Percentiles rank a stretch among this genome's conserved stretches.
These are phyloP conservation scores for Tinea trinotella DNA, from an alignment of 2,888 invertebrate genomes.

Conservation along the genomic window DNA sequence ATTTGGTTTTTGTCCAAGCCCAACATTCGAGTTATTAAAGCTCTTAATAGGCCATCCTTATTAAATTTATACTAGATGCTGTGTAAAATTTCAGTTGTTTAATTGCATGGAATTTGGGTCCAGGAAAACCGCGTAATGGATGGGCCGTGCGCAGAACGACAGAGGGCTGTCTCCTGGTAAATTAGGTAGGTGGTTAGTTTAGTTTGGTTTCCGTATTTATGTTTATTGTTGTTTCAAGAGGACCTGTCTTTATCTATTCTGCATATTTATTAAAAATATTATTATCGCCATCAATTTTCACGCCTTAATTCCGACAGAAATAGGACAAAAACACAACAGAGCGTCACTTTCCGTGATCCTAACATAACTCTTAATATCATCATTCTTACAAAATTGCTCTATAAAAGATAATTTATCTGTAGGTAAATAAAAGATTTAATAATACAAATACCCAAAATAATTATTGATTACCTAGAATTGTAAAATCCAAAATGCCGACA, in stretches of 20 bases:
- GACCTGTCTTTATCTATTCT: no score
- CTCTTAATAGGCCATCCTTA: slow-evolving; percentile 63
- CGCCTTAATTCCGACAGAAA: no score
- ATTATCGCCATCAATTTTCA: no score
- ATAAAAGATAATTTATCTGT: no score
- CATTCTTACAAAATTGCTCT: no score
- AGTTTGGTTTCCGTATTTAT: slow-evolving; percentile 5
- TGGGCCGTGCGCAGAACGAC: neutral
- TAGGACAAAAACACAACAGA: no score
- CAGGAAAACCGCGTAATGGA: slow-evolving; percentile 50
- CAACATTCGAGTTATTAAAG: slow-evolving; percentile 54
- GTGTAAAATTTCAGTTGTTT: slow-evolving; percentile 67
- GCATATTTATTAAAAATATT: no score
- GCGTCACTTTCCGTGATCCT: no score
- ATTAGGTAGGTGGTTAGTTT: slow-evolving; percentile 17
- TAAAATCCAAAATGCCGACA: neutral
- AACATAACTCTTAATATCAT: no score
- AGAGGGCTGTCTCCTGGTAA: slow-evolving; percentile 6
- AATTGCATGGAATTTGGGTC: slow-evolving; percentile 62
- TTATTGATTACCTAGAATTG: no score
- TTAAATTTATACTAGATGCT: slow-evolving; percentile 65
- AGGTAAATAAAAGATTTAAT: no score
- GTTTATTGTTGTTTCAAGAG: neutral
- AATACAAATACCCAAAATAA: no score
- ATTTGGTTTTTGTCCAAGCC: slow-evolving; percentile 67